Evolutionary conservation across 1,140 invertebrate species (phyloP).

Genomic region (Zophobas atratus): DNA sequence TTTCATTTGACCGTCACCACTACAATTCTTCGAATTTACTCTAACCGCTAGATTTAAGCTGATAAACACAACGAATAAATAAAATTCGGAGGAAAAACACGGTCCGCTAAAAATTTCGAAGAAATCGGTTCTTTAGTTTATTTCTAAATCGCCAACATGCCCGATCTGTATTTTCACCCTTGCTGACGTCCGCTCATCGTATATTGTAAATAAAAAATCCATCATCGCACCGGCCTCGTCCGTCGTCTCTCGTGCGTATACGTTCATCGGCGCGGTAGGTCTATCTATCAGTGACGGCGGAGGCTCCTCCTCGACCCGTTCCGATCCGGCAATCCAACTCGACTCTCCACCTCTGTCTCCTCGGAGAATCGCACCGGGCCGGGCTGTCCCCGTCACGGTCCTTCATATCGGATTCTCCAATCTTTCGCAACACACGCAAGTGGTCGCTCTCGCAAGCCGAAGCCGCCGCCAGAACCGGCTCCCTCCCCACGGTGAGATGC

Average conservation of each 20-base stretch:
- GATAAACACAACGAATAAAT: too few relatives aligned
- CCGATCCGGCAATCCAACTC: background rate
- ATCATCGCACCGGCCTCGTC: background rate
- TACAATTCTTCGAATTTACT: too few relatives aligned
- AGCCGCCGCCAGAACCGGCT: slow-evolving; percentile 47
- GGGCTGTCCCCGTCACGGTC: background rate
- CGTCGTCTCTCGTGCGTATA: slow-evolving; percentile 17
- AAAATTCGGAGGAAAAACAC: too few relatives aligned
- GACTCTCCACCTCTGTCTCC: background rate
- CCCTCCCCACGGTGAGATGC: slow-evolving; percentile 60
- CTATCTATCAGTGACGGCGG: background rate
- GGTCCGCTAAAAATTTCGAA: background rate
- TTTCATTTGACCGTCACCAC: too few relatives aligned
- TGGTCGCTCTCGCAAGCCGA: slow-evolving; percentile 41
- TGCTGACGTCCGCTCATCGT: too few relatives aligned
- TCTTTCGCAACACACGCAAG: background rate
- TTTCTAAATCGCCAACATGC: too few relatives aligned
- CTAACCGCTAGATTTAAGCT: too few relatives aligned
- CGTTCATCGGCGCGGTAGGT: slow-evolving; percentile 27
- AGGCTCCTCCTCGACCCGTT: too few relatives aligned
- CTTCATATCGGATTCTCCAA: background rate
- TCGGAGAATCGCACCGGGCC: slow-evolving; percentile 1
- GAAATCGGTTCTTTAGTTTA: background rate
- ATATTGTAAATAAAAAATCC: too few relatives aligned
- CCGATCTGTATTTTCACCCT: background rate